Conservation (phyloP, 92 coral and sea anemone genomes). For the Actinernus sp. region DNA sequence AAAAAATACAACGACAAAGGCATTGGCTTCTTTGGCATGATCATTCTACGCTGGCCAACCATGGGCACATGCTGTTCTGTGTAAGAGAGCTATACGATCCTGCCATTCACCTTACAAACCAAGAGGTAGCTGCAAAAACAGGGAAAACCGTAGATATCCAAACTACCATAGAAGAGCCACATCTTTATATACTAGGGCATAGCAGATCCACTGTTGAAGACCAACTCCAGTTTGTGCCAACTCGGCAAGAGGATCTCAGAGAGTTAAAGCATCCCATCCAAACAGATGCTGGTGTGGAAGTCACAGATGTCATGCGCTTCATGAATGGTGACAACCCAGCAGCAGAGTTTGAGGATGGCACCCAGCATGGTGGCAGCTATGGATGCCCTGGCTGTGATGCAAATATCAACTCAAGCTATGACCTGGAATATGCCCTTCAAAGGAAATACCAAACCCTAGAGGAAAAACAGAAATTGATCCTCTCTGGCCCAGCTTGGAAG, state of each 20-base stretch:
- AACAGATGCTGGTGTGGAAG: too few relatives aligned
- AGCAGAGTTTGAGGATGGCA: slow-evolving; percentile 14
- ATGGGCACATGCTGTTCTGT: slow-evolving; percentile 29
- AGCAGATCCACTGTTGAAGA: slow-evolving; percentile 14
- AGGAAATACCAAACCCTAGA: slow-evolving; percentile 8
- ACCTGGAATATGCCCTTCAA: slow-evolving; percentile 4
- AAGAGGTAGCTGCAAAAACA: neutral
- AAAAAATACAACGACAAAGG: neutral
- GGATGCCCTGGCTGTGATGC: slow-evolving; percentile 22
- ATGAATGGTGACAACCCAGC: slow-evolving; percentile 44
- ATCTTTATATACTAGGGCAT: slow-evolving; percentile 24
- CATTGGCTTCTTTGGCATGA: slow-evolving; percentile 38
- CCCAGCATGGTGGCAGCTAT: slow-evolving; percentile 18
- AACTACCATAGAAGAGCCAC: slow-evolving; percentile 19
- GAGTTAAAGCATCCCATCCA: too few relatives aligned
- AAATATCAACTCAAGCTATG: neutral
- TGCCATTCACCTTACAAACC: slow-evolving; percentile 13
- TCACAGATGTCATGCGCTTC: slow-evolving; percentile 13
- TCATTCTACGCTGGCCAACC: slow-evolving; percentile 20
- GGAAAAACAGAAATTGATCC: slow-evolving; percentile 5
- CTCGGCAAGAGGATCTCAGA: slow-evolving; percentile 22
- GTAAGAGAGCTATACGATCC: slow-evolving; percentile 36
- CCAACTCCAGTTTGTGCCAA: slow-evolving; percentile 10
- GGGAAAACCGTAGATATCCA: slow-evolving; percentile 4
- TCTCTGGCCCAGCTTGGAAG: slow-evolving; percentile 3